These are phyloP conservation scores for Metellina segmentata DNA, from an alignment of 2,888 invertebrate genomes.

Conservation along the genomic window DNA sequence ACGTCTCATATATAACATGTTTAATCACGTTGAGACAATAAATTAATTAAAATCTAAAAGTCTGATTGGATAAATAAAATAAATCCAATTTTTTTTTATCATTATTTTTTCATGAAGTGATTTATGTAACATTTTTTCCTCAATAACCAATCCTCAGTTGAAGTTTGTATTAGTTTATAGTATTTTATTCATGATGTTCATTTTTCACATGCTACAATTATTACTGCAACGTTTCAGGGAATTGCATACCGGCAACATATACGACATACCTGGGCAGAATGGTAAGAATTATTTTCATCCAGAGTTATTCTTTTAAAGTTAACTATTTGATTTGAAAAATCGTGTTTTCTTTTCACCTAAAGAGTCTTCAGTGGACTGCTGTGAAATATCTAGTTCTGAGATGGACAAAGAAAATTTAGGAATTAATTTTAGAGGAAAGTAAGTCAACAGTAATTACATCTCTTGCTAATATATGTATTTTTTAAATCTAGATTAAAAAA, in stretches of 20 bases:
- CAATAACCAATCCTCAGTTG: no score
- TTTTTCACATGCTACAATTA: not conserved
- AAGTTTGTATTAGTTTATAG: not conserved
- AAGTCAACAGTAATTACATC: no score
- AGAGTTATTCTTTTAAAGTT: not conserved
- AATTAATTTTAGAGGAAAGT: not conserved
- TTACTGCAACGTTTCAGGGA: conserved; percentile 8
- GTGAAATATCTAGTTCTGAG: not conserved
- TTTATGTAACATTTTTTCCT: no score
- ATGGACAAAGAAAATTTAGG: not conserved
- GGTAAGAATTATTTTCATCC: conserved; percentile 19
- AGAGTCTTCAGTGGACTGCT: not conserved
- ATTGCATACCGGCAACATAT: conserved; percentile 46
- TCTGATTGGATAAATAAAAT: no score
- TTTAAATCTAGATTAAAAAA: no score
- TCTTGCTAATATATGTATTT: no score
- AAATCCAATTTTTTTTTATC: no score
- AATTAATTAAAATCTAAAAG: no score
- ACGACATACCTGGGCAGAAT: conserved; percentile 49
- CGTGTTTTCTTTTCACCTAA: not conserved
- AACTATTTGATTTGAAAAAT: not conserved
- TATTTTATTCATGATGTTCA: not conserved
- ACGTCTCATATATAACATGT: no score
- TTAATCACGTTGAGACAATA: no score
- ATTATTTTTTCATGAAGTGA: no score